Conservation (phyloP, 2,888 invertebrate species). For the Ophion obscuratus region DNA sequence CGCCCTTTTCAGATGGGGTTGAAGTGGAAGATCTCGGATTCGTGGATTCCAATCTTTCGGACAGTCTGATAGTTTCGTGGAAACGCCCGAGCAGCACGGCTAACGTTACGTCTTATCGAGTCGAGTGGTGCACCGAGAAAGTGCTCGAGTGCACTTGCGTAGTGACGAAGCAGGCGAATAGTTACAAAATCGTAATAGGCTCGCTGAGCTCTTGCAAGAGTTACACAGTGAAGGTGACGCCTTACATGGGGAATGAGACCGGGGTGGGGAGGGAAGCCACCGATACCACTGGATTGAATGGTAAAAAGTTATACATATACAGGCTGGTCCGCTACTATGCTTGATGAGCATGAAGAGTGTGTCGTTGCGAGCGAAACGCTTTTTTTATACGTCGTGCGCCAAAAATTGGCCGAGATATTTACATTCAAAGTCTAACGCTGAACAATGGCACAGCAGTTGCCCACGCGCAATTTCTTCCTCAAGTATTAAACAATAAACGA, state of each 20-base stretch:
- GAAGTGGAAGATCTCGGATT: constrained; percentile 45
- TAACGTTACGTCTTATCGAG: constrained; percentile 42
- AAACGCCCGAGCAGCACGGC: constrained; percentile 28
- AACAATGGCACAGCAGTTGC: too few relatives aligned
- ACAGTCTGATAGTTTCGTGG: constrained; percentile 63
- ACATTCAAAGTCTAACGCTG: too few relatives aligned
- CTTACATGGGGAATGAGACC: constrained; percentile 26
- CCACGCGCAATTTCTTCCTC: too few relatives aligned
- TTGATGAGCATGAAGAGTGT: too few relatives aligned
- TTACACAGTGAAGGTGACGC: constrained; percentile 63
- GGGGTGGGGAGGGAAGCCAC: constrained; percentile 44
- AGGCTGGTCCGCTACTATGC: too few relatives aligned
- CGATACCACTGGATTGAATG: constrained; percentile 62
- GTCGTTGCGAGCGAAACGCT: too few relatives aligned
- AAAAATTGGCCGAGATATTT: too few relatives aligned
- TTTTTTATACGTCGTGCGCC: too few relatives aligned
- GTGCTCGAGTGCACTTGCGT: constrained; percentile 19
- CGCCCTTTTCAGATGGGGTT: neutral
- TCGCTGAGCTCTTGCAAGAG: constrained; percentile 59
- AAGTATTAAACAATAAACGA: too few relatives aligned
- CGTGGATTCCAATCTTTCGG: constrained; percentile 34
- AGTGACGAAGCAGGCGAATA: neutral
- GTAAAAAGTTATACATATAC: constrained; percentile 36
- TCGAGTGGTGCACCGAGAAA: constrained; percentile 54
- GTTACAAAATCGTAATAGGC: constrained; percentile 17